A percentile compares a stretch with the other conserved stretches of the same genome.
Conservation (phyloP, 2,888 invertebrate genomes). For the Nomada lathburiana region DNA sequence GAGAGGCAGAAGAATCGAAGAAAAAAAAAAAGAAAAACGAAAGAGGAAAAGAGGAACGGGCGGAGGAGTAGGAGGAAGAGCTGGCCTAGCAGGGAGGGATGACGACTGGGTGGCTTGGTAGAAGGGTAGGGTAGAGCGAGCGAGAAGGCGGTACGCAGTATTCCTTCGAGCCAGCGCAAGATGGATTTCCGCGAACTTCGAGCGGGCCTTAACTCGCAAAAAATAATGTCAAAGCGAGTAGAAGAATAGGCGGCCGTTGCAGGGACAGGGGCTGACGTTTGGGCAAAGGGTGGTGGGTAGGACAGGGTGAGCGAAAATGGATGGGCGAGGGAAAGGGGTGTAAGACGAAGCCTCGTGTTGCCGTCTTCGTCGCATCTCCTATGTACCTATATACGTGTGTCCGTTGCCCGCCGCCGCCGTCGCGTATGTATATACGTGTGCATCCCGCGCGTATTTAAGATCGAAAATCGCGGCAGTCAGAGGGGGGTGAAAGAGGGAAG, state of each 20-base stretch:
- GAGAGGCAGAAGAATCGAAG: constrained; percentile 67
- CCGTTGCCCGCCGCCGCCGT: constrained; percentile 37
- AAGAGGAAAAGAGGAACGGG: constrained; percentile 44
- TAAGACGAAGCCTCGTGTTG: constrained; percentile 52
- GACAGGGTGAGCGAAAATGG: constrained; percentile 37
- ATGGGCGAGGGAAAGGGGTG: constrained; percentile 56
- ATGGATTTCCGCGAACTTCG: constrained; percentile 76
- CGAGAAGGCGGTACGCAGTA: constrained; percentile 49
- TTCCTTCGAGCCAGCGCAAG: constrained; percentile 68
- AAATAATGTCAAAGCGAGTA: constrained; percentile 78
- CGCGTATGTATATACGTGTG: constrained; percentile 36
- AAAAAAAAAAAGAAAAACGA: constrained; percentile 56
- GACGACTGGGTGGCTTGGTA: constrained; percentile 9
- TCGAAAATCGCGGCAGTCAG: constrained; percentile 42
- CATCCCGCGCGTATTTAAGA: constrained; percentile 67
- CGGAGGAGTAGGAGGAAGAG: constrained; percentile 52
- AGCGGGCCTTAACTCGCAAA: constrained; percentile 76
- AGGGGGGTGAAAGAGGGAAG: constrained; percentile 26
- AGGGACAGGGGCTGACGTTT: constrained; percentile 14
- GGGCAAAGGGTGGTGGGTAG: constrained; percentile 9
- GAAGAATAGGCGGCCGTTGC: constrained; percentile 68
- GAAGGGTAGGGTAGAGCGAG: constrained; percentile 36
- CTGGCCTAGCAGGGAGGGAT: constrained; percentile 21
- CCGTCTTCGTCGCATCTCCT: constrained; percentile 29
- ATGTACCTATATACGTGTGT: constrained; percentile 39